Base-by-base conservation (phyloP, 2,797 vertebrate genomes). In the Amniataba percoides region DNA sequence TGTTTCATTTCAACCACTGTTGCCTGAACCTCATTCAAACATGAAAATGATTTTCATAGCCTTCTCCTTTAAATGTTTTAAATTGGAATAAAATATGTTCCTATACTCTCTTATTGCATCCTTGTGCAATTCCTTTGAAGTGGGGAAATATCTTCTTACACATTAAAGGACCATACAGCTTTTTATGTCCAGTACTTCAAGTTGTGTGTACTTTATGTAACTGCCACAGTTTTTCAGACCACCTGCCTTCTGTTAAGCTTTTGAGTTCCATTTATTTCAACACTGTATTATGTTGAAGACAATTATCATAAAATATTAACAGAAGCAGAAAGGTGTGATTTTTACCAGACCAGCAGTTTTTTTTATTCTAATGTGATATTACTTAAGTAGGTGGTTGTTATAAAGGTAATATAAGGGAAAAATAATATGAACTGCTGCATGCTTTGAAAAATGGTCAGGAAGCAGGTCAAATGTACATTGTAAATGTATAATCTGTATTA, bases 11-110 rank as follows among this genome's bases (percentile, higher is more conserved):
- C 94, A 95, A 95, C 94, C 95, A 95, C 94, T 95, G 95, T 96
- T 96, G 96, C 95, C 96, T 96, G 95, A 94, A 96, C 94, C 94
- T 95, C 95, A 95, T 95, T 96, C 95, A 95, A 94, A 96, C 95
- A 96, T 96, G 96, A 96, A 96, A 97, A 96, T 91, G 93, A 97
- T 96, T 98, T 99, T 98, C 97, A 97, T 98, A 98, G 96, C 96
- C 97, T 97, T 97, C 96, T 97, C 96, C 96, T 97, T 95, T 96
- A 96, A 94, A 93, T 97, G 97, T 98, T 97, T 97, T 96, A 96
- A 97, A 97, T 97, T 96, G 95, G 96, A 98, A 98, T 97, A 97
- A 97, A 98, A 95, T 94, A 95, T 95, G 95, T 97, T 97, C 96
- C 96, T 97, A 96, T 96, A 96, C 85, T 88, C 89, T 89, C 75